A percentile compares a stretch with the other conserved stretches of the same genome.
Conservation (phyloP, 1,140 invertebrate genomes). For the Sipha flava region DNA sequence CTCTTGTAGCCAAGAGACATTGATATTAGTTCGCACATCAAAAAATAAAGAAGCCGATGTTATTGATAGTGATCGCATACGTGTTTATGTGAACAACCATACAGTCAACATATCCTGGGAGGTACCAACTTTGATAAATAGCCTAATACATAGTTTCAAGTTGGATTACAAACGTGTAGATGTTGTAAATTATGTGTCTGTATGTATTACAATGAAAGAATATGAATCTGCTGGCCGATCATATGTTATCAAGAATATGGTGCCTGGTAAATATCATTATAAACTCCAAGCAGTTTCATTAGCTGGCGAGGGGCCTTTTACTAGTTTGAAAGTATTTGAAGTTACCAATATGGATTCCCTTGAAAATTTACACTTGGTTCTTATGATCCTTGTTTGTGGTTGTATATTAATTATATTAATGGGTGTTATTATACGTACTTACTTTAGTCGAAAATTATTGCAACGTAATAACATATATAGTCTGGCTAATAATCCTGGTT, state of each 20-base stretch:
- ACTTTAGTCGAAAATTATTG: slow-evolving; percentile 32
- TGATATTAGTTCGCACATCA: slow-evolving; percentile 36
- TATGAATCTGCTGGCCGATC: not conserved
- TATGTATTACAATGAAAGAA: slow-evolving; percentile 28
- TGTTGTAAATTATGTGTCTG: not conserved
- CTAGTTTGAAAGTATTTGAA: not conserved
- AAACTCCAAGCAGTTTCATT: slow-evolving; percentile 36
- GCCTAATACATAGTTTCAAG: slow-evolving; percentile 70
- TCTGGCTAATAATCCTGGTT: slow-evolving; percentile 39
- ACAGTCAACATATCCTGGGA: slow-evolving; percentile 36
- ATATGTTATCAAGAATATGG: slow-evolving; percentile 14
- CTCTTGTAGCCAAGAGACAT: slow-evolving; percentile 36
- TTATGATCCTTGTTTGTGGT: slow-evolving; percentile 12
- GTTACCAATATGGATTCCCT: not conserved
- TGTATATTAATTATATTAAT: slow-evolving; percentile 1
- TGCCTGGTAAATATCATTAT: slow-evolving; percentile 33
- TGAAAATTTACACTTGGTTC: not conserved
- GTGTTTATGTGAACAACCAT: slow-evolving; percentile 29
- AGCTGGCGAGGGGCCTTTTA: slow-evolving; percentile 35
- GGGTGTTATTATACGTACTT: not conserved
- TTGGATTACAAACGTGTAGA: slow-evolving; percentile 47
- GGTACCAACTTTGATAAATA: slow-evolving; percentile 67
- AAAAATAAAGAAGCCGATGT: slow-evolving; percentile 34
- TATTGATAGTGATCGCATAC: slow-evolving; percentile 15
- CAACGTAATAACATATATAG: slow-evolving; percentile 30